Base-by-base conservation (phyloP, 2,888 invertebrate species). In the Teinopalpus imperialis region DNA sequence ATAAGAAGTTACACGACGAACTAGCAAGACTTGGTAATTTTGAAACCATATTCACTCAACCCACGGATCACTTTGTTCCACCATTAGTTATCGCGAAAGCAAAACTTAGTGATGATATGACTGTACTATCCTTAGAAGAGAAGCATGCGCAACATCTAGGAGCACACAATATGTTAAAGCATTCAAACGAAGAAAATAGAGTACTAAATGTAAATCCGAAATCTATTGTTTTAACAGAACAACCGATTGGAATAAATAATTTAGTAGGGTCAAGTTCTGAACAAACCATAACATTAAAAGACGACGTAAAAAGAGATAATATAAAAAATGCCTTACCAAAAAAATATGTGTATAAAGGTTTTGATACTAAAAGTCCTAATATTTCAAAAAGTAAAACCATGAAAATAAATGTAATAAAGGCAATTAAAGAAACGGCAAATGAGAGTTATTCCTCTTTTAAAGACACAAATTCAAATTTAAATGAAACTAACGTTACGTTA, bases 11-110 rank as follows among this genome's bases (percentile, higher is more conserved):
- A 36, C 86, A 88, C 20, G 83, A 85, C 48, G 83, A 87, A 59
- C 69, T 87, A 26, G 82, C 87, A 0, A 69, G 81, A 18, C 69
- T 76, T 35, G 85, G 81, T n/a, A 85, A 81, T 49, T 69, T 81
- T 37, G 85, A 88, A 59, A 85, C 75, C 30, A 85, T 89, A 59
- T 89, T 86, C 56, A 87, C 81, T 4, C 89, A 87, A 56, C 81
- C 88, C 1, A 81, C 88, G 5, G 89, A 90, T 54, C 89, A 89
- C 54, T 90, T 90, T 56, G 75, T 90, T 14, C 89, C 89, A 2
- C 89, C 89, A 2, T 56, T 90, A 16, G 89, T 90, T 1, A 90
- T 90, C 85, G 89, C 89, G 14, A 89, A 88, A 54, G 81, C 89
- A 36, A 89, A 80, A 68, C 69, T 87, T 14, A 82, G 81, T 52